Percentiles rank a stretch among this genome's conserved stretches.
These are phyloP conservation scores for Drosophila seguyi DNA, from an alignment of 1,140 invertebrate species.

Conservation along the genomic window DNA sequence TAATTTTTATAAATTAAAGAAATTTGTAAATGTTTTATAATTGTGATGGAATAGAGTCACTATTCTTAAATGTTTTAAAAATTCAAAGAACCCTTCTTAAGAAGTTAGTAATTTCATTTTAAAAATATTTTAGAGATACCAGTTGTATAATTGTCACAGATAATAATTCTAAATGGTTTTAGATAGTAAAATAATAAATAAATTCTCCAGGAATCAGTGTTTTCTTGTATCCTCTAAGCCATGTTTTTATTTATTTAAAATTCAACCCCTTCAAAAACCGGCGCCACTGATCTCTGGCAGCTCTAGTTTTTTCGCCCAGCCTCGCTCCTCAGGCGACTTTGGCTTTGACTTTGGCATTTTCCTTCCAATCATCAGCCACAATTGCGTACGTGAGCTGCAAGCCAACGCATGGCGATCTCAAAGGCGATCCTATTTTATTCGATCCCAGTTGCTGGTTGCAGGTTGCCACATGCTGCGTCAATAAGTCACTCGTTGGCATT, in stretches of 20 bases:
- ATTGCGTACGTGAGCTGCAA: conserved; percentile 62
- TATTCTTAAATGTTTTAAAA: too few species aligned
- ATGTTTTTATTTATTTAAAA: neutral
- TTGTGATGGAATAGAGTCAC: too few species aligned
- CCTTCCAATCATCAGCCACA: conserved; percentile 55
- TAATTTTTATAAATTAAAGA: too few species aligned
- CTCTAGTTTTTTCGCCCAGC: conserved; percentile 43
- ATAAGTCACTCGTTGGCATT: conserved; percentile 61
- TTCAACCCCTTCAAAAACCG: neutral
- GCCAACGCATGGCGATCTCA: conserved; percentile 11
- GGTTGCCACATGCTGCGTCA: conserved; percentile 56
- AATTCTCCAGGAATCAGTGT: too few species aligned
- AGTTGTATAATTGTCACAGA: too few species aligned
- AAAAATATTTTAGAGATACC: too few species aligned
- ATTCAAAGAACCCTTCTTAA: too few species aligned
- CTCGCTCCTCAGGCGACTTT: conserved; percentile 5
- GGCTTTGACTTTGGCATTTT: conserved; percentile 38
- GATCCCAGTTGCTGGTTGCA: conserved; percentile 39
- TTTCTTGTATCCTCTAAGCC: neutral
- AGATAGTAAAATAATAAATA: too few species aligned
- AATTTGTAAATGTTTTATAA: too few species aligned
- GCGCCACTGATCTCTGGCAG: neutral
- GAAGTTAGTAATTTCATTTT: too few species aligned
- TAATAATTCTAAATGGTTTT: too few species aligned
- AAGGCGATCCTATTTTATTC: conserved; percentile 5